Base-by-base conservation (phyloP, 64 coral and sea anemone species). In the Pocillopora damicornis region DNA sequence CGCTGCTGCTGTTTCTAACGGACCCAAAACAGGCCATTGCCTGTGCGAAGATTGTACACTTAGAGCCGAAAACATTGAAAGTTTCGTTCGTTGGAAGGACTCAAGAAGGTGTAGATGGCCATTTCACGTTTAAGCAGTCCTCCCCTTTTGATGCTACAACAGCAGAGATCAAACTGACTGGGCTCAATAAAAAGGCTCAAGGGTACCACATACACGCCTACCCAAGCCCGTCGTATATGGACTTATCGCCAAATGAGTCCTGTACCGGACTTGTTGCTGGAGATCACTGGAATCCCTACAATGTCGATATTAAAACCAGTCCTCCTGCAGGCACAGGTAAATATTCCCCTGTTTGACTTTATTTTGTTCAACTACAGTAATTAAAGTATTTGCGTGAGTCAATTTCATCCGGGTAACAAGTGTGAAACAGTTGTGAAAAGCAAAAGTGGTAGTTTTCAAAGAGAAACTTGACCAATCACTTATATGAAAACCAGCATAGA, bases 221-320 rank as follows among this genome's bases (percentile, higher is more conserved):
- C 66, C 91, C 92, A 26, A 97, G 92, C 25, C 94, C 94, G 12
- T 23, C 75, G 20, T 93, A 97, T 58, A 89, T 88, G 77, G 35
- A 38, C 5, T 81, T 93, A 2, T 56, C 60, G 13, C 71, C 60
- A 37, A 85, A 35, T 56, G 69, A 57, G 23, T 73, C 83, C 1
- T 97, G 94, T 13, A 64, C 82, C 18, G 37, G 13, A 12, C 26
- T 35, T 20, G 61, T 77, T 22, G 91, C 88, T 17, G 94, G 94
- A 25, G 91, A 79, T 63, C 94, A 97, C 63, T 91, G 87, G 71
- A 97, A 97, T 90, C 94, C 94, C 25, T 97, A 89, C 60, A 65
- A 75, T 12, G 88, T 97, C 15, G 64, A 86, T 83, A 57, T 92
- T 34, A 81, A 71, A 22, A 81, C 67, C 60, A 97, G 94, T 30